Conservation (phyloP, 2,113 vertebrate species). For the Petromus typicus region DNA sequence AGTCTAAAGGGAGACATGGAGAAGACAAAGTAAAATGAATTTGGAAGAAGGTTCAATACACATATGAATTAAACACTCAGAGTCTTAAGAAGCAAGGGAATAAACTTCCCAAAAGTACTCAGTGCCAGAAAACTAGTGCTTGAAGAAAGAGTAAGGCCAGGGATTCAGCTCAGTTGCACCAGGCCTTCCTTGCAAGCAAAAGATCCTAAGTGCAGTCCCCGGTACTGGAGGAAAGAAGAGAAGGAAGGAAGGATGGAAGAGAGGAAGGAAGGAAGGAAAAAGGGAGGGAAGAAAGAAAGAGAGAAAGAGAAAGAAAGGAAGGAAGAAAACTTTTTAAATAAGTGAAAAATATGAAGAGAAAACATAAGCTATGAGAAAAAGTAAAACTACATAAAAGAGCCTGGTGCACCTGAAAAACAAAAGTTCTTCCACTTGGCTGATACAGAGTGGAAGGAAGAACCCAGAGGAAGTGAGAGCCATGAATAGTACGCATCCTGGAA, state of each 20-base stretch:
- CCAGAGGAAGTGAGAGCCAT: neutral
- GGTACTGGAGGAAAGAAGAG: no score
- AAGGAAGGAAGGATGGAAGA: no score
- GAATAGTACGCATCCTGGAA: neutral
- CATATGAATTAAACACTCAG: neutral
- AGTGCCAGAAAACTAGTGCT: neutral
- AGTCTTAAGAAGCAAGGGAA: neutral
- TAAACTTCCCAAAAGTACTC: neutral
- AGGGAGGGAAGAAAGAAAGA: no score
- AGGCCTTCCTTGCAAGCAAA: no score
- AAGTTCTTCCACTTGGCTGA: neutral
- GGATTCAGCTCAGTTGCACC: no score
- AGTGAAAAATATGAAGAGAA: neutral
- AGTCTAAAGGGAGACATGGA: neutral
- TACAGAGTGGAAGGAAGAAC: neutral
- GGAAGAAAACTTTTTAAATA: neutral
- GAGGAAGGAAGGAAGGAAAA: no score
- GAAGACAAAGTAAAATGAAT: neutral
- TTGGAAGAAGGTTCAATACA: neutral
- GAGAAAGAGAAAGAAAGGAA: no score
- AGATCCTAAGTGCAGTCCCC: no score
- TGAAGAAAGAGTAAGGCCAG: neutral
- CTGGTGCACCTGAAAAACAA: neutral
- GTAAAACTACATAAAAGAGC: neutral
- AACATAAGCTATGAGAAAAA: neutral